Evolutionary conservation across 1,140 invertebrate species (phyloP).

Genomic region (Polyergus mexicanus): DNA sequence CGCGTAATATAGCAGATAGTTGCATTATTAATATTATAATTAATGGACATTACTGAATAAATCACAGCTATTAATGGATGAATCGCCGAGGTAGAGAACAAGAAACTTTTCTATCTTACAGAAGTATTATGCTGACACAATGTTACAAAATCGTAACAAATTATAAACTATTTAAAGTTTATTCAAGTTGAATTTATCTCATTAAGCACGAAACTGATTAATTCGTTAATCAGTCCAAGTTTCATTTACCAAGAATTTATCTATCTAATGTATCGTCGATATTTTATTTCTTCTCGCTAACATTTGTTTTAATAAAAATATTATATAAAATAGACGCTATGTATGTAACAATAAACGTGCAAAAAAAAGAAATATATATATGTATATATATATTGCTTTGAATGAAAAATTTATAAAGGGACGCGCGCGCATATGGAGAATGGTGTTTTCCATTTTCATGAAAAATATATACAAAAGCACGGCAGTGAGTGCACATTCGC

Average conservation of each 20-base stretch:
- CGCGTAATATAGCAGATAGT: not conserved
- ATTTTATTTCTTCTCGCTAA: constrained; percentile 7
- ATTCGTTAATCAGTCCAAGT: not conserved
- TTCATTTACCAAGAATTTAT: constrained; percentile 15
- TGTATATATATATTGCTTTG: constrained; percentile 28
- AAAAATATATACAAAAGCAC: constrained; percentile 26
- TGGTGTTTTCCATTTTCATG: constrained; percentile 52
- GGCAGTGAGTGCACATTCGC: not conserved
- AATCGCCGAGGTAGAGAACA: not conserved
- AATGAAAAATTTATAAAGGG: constrained; percentile 50
- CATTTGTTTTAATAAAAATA: constrained; percentile 31
- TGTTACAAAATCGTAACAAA: not conserved
- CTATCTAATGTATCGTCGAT: not conserved
- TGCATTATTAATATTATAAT: constrained; percentile 18
- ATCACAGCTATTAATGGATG: not conserved
- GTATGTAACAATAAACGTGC: not conserved
- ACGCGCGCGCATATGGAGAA: not conserved
- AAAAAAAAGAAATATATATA: not conserved
- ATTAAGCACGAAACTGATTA: not conserved
- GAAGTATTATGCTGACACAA: constrained; percentile 8
- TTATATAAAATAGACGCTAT: constrained; percentile 26
- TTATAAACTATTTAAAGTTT: constrained; percentile 13
- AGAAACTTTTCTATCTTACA: not conserved
- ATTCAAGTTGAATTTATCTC: not conserved
- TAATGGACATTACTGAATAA: not conserved